Base-by-base conservation (phyloP, 2,113 vertebrate genomes). In the Mormyrus iriodes region DNA sequence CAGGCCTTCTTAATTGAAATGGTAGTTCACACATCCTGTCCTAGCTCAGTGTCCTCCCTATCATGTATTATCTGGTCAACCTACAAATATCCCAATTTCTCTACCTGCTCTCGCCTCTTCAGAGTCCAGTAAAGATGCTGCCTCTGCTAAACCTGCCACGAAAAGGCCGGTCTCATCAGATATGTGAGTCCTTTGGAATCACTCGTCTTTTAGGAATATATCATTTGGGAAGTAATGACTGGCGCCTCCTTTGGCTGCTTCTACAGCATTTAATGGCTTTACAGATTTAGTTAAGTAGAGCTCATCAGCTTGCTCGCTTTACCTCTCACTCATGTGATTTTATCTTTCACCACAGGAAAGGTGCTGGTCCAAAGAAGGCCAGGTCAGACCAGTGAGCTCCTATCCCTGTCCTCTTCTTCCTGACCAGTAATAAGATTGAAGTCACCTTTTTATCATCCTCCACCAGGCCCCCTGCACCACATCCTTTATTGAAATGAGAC, bases 331-430 rank as follows among this genome's bases (percentile, higher is more conserved):
- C 48, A 19, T 51, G 6, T 9, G 13, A 0, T 44, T 86, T 24
- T 39, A 48, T 90, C 31, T 10, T 21, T 0, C 61, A n/a, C 76
- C 88, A 19, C 90, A 97, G 97, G 94, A 97, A 97, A 96, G 91
- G 94, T 51, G 93, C 93, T 0, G 95, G 96, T 94, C 95, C 96
- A 93, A 97, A 97, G 96, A 97, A 97, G 92, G 95, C 96, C 87
- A 96, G 96, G 94, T 90, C 95, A 13, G 96, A 96, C 93, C 96
- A 96, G 94, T 97, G 96, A 95, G 93, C 82, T 55, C 42, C n/a
- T 85, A 61, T 51, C 82, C 53, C 61, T 19, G 48, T 52, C 90
- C 83, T 87, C 52, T 51, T 89, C 46, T 52, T 84, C 31, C 88
- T 89, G 90, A 89, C 69, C 89, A 90, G 88, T 90, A 91, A 90